These are phyloP conservation scores for Noturus placidus DNA, from an alignment of 2,113 vertebrate species.

Conservation along the genomic window DNA sequence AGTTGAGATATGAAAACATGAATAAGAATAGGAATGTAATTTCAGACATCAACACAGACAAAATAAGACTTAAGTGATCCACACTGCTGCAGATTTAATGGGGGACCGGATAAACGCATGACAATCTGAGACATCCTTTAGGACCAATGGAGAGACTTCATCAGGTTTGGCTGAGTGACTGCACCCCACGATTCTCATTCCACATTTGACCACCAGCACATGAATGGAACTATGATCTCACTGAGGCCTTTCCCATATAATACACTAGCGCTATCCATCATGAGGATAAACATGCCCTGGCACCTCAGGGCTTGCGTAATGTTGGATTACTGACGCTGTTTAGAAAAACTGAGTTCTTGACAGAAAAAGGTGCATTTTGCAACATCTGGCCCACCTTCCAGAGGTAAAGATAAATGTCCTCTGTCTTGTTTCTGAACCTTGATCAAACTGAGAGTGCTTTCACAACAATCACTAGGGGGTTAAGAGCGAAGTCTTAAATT, in stretches of 20 bases:
- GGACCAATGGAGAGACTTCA: neutral
- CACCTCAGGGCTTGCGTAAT: slow-evolving; percentile 38
- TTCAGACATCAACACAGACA: neutral
- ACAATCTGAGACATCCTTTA: neutral
- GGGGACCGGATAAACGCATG: neutral
- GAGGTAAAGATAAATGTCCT: slow-evolving; percentile 30
- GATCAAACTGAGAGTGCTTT: slow-evolving; percentile 5
- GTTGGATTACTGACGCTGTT: slow-evolving; percentile 46
- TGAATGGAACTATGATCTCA: slow-evolving; percentile 43
- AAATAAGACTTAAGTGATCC: neutral
- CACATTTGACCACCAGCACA: slow-evolving; percentile 23
- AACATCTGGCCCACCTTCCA: slow-evolving; percentile 29
- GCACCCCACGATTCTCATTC: neutral
- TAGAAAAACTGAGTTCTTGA: slow-evolving; percentile 31
- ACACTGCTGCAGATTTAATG: neutral
- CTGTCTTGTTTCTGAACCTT: slow-evolving; percentile 17
- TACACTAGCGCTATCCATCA: slow-evolving; percentile 48
- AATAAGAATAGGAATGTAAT: neutral
- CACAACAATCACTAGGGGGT: slow-evolving; percentile 5
- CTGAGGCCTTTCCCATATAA: slow-evolving; percentile 39
- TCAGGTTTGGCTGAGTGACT: slow-evolving; percentile 2
- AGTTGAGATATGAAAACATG: neutral
- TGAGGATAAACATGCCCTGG: slow-evolving; percentile 40
- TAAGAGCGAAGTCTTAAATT: slow-evolving; percentile 35
- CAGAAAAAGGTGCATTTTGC: slow-evolving; percentile 41